phyloP scores from a whole-genome alignment of 2,113 vertebrate species.

The Phalacrocorax aristotelis region DNA sequence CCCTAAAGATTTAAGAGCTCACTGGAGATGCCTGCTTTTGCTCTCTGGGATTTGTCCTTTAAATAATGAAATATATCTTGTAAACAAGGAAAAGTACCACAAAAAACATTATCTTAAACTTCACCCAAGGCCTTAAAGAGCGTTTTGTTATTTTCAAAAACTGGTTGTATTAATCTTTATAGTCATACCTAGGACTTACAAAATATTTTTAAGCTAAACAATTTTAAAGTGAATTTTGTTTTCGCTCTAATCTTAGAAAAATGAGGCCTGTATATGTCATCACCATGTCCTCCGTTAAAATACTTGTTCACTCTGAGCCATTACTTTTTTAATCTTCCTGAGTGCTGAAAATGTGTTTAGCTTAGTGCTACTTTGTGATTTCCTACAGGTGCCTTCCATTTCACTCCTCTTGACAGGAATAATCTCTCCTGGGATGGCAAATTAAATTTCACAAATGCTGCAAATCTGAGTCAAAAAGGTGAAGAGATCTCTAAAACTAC shows the following conservation, averaged over 20 bases:
- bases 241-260: background rate
- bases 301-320: background rate
- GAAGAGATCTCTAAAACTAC: background rate
- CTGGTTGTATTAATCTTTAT: background rate
- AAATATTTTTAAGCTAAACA: background rate
- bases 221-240: background rate
- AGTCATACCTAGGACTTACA: background rate
- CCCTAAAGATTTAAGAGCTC: background rate
- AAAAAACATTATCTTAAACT: background rate
- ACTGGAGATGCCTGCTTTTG: background rate
- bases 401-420: background rate
- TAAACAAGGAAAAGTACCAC: background rate
- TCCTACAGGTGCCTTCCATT: background rate
- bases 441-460: background rate
- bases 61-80: background rate
- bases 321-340: background rate
- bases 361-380: background rate
- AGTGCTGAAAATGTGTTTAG: background rate
- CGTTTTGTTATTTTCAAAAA: background rate
- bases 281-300: background rate
- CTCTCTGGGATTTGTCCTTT: background rate
- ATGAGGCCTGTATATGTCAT: background rate
- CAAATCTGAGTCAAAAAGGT: background rate
- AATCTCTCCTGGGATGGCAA: background rate
- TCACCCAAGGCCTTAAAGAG: background rate